These are phyloP conservation scores for Pelodiscus sinensis DNA, from an alignment of 2,113 vertebrate species.

Conservation along the genomic window DNA sequence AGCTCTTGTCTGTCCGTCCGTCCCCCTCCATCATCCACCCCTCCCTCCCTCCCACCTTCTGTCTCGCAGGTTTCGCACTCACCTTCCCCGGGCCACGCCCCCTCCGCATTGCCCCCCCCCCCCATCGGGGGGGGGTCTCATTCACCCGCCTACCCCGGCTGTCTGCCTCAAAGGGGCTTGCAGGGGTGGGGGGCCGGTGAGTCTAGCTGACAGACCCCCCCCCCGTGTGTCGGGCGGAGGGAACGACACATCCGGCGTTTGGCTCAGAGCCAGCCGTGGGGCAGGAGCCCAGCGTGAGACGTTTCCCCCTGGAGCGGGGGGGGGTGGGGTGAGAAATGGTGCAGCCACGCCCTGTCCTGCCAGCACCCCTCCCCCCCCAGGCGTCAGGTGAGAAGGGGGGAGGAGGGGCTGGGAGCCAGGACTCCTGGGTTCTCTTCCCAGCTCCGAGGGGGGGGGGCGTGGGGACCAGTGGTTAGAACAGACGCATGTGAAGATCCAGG, in stretches of 20 bases:
- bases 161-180: not conserved
- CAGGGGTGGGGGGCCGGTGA: not conserved
- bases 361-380: not conserved
- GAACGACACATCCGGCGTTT: not conserved
- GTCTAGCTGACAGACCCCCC: not conserved
- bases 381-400: not conserved
- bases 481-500: too few relatives aligned
- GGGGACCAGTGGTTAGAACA: not conserved
- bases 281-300: not conserved
- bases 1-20: too few relatives aligned
- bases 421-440: not conserved
- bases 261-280: not conserved
- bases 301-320: not conserved
- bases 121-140: too few relatives aligned
- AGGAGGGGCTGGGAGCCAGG: not conserved
- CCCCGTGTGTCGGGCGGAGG: not conserved
- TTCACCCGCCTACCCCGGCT: not conserved
- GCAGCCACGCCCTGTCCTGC: not conserved
- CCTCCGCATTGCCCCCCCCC: not conserved
- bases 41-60: too few relatives aligned
- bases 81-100: too few relatives aligned
- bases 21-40: too few relatives aligned
- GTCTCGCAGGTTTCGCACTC: too few relatives aligned
- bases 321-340: not conserved
- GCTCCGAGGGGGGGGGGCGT: too few relatives aligned